Evolutionary conservation across 2,113 vertebrate species (phyloP).

Genomic region (Falco punctatus): DNA sequence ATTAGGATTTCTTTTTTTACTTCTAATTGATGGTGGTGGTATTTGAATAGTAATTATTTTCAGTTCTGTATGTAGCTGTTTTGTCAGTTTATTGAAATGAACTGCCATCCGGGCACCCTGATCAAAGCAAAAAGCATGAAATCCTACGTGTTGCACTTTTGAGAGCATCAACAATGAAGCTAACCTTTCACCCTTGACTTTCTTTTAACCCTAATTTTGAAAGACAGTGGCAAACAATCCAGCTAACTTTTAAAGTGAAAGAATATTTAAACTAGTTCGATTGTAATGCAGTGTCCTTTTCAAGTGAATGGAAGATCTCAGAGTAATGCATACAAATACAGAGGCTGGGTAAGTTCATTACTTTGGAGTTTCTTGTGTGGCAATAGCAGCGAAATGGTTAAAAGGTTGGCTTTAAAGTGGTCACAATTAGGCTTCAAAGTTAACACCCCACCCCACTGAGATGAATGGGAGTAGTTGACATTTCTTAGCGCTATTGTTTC

Average conservation of each 20-base stretch:
- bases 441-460: conserved; percentile 72
- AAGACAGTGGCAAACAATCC: conserved; percentile 48
- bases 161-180: conserved; percentile 27
- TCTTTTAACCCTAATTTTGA: conserved; percentile 55
- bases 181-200: conserved; percentile 59
- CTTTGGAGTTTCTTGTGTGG: conserved; percentile 26
- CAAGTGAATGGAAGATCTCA: conserved; percentile 27
- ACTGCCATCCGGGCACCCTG: not conserved
- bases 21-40: not conserved
- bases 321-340: conserved; percentile 42
- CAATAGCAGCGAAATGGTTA: conserved; percentile 63
- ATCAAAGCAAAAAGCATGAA: conserved; percentile 52
- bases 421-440: conserved; percentile 72
- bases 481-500: conserved; percentile 73
- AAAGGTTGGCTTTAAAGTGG: conserved; percentile 67
- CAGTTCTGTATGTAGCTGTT: not conserved
- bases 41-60: conserved; percentile 9
- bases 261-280: conserved; percentile 48
- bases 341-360: conserved; percentile 62
- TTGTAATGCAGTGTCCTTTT: conserved; percentile 51
- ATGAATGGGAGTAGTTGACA: conserved; percentile 71
- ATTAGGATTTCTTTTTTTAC: not conserved
- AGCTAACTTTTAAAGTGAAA: conserved; percentile 26
- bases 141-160: conserved; percentile 12
- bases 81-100: conserved; percentile 11